Evolutionary conservation across 2,113 vertebrate species (phyloP).

Genomic region (Excalfactoria chinensis): DNA sequence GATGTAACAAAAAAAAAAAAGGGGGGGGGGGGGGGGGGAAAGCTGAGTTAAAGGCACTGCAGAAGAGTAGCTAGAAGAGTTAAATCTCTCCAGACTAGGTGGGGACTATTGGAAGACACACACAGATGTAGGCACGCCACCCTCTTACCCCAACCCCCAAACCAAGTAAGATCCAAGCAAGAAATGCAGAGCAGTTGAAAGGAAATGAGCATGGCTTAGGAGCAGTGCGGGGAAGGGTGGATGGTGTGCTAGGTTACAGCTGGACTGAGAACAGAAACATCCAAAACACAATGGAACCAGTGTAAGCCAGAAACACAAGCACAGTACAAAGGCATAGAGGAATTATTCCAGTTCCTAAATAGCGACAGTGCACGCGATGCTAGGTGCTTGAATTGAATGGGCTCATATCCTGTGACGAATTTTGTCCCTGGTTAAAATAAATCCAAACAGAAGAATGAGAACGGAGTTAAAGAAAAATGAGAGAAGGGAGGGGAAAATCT

Average conservation of each 20-base stretch:
- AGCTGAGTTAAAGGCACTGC: not conserved
- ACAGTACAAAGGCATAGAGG: not conserved
- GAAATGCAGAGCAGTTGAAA: not conserved
- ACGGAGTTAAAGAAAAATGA: not conserved
- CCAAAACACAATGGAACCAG: not conserved
- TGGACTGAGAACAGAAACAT: conserved; percentile 25
- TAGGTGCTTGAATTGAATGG: not conserved
- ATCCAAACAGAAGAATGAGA: not conserved
- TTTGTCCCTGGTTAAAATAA: not conserved
- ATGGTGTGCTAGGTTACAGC: not conserved
- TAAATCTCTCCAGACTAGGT: not conserved
- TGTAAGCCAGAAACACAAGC: not conserved
- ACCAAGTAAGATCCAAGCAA: not conserved
- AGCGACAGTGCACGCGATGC: not conserved
- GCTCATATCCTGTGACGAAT: not conserved
- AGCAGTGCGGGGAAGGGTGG: not conserved
- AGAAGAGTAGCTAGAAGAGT: not conserved
- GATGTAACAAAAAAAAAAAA: not conserved
- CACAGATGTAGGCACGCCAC: not conserved
- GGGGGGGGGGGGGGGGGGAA: not conserved
- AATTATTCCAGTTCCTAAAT: not conserved
- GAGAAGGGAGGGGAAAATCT: not conserved
- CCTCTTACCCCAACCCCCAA: no score
- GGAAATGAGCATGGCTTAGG: not conserved
- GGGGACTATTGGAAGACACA: not conserved